Percentiles rank a stretch among this genome's conserved stretches.
Evolutionary conservation across 2,797 vertebrate species (phyloP).

Genomic region (Ambastaia sidthimunki): DNA sequence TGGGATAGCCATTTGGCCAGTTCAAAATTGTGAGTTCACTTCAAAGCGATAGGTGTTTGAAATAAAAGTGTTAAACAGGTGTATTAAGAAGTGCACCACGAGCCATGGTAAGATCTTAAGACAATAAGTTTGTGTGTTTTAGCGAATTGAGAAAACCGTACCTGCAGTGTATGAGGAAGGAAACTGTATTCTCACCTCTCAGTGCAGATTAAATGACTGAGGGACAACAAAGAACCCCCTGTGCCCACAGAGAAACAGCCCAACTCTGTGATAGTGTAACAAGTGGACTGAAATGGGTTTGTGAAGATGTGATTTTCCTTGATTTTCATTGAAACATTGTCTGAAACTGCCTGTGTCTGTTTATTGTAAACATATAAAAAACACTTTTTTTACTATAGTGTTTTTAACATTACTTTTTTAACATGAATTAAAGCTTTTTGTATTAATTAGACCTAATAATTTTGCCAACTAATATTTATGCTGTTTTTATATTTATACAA

Average conservation of each 20-base stretch:
- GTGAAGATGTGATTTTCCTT: not conserved
- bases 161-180: slow-evolving; percentile 4
- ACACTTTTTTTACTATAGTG: not conserved
- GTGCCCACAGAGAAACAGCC: not conserved
- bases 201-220: slow-evolving; percentile 11
- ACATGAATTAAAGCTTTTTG: no score
- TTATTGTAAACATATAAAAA: no score
- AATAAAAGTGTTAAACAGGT: slow-evolving; percentile 57
- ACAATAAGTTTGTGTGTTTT: not conserved
- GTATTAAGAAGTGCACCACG: slow-evolving; percentile 20
- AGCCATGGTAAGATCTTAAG: not conserved
- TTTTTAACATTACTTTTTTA: not conserved
- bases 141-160: slow-evolving; percentile 13
- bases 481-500: no score
- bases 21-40: slow-evolving; percentile 41
- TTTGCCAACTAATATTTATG: no score
- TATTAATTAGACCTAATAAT: no score
- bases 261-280: not conserved
- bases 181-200: not conserved
- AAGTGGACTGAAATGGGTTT: not conserved
- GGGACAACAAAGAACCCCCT: slow-evolving; percentile 9
- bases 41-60: slow-evolving; percentile 56
- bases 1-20: slow-evolving; percentile 62
- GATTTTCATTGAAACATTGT: not conserved
- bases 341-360: no score